phyloP scores from a whole-genome alignment of 1,140 invertebrate species.

The Bactericera cockerelli region DNA sequence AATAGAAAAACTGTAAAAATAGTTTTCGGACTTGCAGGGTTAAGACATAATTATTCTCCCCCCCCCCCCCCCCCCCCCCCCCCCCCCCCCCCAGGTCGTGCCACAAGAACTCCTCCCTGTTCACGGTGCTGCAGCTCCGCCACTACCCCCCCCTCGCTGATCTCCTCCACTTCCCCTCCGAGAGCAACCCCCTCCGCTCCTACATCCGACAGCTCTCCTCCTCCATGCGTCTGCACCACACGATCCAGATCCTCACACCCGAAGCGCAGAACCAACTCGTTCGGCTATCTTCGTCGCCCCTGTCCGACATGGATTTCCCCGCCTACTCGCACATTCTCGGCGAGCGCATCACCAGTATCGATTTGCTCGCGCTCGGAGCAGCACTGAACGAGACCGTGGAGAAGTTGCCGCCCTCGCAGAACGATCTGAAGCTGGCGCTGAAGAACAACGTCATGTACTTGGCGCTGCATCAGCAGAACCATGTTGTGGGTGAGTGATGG shows the following conservation, averaged over 20 bases:
- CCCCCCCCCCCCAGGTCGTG: slow-evolving; percentile 35
- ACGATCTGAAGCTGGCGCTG: slow-evolving; percentile 27
- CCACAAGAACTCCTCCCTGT: slow-evolving; percentile 54
- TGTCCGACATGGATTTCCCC: slow-evolving; percentile 51
- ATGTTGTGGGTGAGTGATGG: slow-evolving; percentile 17
- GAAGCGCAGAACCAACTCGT: slow-evolving; percentile 41
- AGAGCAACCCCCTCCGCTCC: slow-evolving; percentile 35
- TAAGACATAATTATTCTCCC: too few species aligned
- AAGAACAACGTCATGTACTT: slow-evolving; percentile 24
- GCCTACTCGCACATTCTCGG: slow-evolving; percentile 43
- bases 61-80: too few species aligned
- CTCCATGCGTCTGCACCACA: slow-evolving; percentile 35
- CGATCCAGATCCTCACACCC: slow-evolving; percentile 39
- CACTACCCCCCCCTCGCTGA: slow-evolving; percentile 37
- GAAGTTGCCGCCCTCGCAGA: slow-evolving; percentile 31
- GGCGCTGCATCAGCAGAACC: slow-evolving; percentile 21
- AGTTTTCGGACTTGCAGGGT: too few species aligned
- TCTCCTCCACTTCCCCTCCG: slow-evolving; percentile 32
- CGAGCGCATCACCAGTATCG: slow-evolving; percentile 50
- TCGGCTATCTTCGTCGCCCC: slow-evolving; percentile 43
- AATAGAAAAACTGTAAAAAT: too few species aligned
- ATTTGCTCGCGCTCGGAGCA: slow-evolving; percentile 40
- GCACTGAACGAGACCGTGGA: slow-evolving; percentile 40
- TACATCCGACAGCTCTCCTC: slow-evolving; percentile 35
- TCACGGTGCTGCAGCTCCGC: slow-evolving; percentile 42